Percentiles rank a stretch among this genome's conserved stretches.
Evolutionary conservation across 2,888 invertebrate genomes (phyloP).

Genomic region (Morpho achilles): DNA sequence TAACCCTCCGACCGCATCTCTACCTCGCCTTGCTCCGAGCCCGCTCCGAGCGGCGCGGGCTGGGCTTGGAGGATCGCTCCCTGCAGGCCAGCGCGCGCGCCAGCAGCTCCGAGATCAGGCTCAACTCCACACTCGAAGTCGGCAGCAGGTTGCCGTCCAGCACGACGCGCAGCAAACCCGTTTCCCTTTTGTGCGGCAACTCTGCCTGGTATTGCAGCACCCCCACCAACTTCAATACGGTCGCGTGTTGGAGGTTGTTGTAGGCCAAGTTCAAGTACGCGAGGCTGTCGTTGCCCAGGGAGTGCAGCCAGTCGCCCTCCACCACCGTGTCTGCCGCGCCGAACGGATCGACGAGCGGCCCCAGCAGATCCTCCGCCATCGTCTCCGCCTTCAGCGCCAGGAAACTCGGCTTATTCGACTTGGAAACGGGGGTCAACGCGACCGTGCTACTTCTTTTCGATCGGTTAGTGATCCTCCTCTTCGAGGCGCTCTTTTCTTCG

Average conservation of each 20-base stretch:
- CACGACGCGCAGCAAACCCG: slow-evolving; percentile 1
- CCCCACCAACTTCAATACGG: not conserved
- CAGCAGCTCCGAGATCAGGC: not conserved
- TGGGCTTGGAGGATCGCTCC: not conserved
- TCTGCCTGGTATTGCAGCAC: not conserved
- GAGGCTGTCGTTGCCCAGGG: not conserved
- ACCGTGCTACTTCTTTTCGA: not conserved
- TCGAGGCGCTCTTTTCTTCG: not conserved
- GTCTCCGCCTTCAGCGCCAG: not conserved
- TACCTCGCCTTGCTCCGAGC: not conserved
- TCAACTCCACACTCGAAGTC: not conserved
- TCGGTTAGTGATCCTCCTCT: not conserved
- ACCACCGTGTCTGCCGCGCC: not conserved
- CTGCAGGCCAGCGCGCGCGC: not conserved
- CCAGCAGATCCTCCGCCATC: not conserved
- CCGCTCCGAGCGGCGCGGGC: not conserved
- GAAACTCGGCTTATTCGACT: not conserved
- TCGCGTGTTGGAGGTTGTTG: not conserved
- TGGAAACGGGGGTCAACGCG: not conserved
- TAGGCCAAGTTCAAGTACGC: not conserved
- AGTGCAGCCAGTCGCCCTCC: not conserved
- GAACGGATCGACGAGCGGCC: slow-evolving; percentile 1
- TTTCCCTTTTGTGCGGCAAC: not conserved
- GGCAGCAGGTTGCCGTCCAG: slow-evolving; percentile 1
- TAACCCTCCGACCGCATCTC: not conserved